Base-by-base conservation (phyloP, 2,888 invertebrate species). In the Polylopha cassiicola region DNA sequence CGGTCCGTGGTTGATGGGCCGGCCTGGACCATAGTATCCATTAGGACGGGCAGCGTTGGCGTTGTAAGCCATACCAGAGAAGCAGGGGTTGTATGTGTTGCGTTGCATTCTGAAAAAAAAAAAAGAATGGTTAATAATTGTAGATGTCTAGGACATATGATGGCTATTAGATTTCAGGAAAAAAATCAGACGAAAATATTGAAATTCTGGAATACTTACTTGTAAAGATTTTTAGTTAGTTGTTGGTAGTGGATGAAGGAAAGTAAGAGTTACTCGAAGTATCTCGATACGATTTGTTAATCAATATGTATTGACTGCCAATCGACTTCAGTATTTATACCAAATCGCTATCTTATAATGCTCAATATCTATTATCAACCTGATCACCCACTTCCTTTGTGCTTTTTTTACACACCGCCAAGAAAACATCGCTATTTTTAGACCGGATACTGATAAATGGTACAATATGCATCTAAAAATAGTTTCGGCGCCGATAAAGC, bases 41-140 rank as follows among this genome's bases (percentile, higher is more conserved):
- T 34, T 24, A 1, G 43, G 39, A 7, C 43, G 43, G 23, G 50
- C 43, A 10, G 16, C 17, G 27, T 17, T 39, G 33, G 38, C 52
- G 27, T 44, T 48, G 43, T 31, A 24, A 18, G 24, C 16, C 29
- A 41, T 27, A 11, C 28, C 39, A 16, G 26, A 18, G 10, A 39
- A 37, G 28, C 33, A 43, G 31, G 51, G 50, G 44, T 69, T 65
- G 54, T 56, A 64, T 23, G 52, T 57, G 45, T 70, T 64, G 28
- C 70, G 74, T 45, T 79, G 75, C 79, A 81, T 80, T 60, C 78
- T 81, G 56, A 7, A 53, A 67, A 39, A 6, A 43, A 43, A 49
- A 11, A 17, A 37, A 22, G 9, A 22, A 41, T 28, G 30, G 13
- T 32, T 31, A 31, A n/a, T 9, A 1, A 11, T 11, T 29, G 18